Conservation (phyloP, 2,797 vertebrate genomes). For the Galago senegalensis region DNA sequence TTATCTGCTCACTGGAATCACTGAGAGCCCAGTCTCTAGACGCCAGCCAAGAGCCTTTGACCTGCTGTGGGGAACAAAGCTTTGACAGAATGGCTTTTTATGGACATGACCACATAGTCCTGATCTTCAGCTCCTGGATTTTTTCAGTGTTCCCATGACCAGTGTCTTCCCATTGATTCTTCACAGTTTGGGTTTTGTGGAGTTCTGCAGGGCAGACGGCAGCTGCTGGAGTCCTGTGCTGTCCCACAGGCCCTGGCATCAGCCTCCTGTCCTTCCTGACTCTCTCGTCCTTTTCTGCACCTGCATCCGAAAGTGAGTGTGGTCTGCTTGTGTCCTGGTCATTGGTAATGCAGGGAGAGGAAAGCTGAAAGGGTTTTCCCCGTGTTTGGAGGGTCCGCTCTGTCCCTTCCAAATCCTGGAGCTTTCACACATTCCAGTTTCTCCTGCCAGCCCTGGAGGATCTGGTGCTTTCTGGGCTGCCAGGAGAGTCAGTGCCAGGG, state of each 20-base stretch:
- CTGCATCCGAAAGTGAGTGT: neutral
- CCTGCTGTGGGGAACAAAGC: neutral
- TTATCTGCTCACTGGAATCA: neutral
- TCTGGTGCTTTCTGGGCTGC: neutral
- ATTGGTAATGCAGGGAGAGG: slow-evolving; percentile 81
- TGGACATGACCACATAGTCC: neutral
- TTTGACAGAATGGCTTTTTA: neutral
- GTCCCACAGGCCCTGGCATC: neutral
- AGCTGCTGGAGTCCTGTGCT: neutral
- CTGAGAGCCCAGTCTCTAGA: neutral
- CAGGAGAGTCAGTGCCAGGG: neutral
- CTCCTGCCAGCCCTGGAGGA: neutral
- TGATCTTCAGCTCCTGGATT: neutral
- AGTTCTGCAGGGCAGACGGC: neutral
- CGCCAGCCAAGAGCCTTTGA: neutral
- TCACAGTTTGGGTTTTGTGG: neutral
- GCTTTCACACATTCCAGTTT: slow-evolving; percentile 15
- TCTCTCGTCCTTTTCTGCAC: neutral
- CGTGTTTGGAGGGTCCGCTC: neutral
- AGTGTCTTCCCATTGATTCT: too few relatives aligned
- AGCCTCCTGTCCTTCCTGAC: neutral
- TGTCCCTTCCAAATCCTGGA: neutral
- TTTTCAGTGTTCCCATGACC: neutral
- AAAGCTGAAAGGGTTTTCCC: neutral
- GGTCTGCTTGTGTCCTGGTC: slow-evolving; percentile 79